Percentiles rank a stretch among this genome's conserved stretches.
phyloP scores from a whole-genome alignment of 2,888 invertebrate genomes.

The Eupithecia pulchellata region DNA sequence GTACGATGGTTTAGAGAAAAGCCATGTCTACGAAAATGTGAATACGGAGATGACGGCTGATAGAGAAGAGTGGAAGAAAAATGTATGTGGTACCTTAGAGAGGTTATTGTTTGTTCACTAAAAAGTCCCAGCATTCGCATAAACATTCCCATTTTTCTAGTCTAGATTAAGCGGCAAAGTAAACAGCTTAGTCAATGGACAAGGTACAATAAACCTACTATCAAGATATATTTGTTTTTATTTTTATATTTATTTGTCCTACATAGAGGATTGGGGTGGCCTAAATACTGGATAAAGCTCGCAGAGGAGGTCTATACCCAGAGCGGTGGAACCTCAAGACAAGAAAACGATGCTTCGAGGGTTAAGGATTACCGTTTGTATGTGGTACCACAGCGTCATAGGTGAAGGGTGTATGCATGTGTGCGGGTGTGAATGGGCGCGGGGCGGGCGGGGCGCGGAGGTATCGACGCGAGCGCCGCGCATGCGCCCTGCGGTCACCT shows the following conservation, averaged over 20 bases:
- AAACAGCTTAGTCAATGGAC: background rate
- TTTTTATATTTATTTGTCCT: background rate
- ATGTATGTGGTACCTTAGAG: background rate
- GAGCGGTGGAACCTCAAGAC: background rate
- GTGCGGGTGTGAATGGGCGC: constrained; percentile 76
- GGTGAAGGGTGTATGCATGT: constrained; percentile 52
- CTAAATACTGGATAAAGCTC: background rate
- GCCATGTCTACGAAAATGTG: background rate
- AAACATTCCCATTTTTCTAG: too few species aligned
- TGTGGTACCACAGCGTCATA: constrained; percentile 44
- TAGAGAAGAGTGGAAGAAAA: background rate
- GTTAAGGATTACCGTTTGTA: constrained; percentile 16
- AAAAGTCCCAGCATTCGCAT: too few species aligned
- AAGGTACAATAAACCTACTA: background rate
- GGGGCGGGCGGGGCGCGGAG: constrained; percentile 61
- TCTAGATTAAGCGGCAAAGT: too few species aligned
- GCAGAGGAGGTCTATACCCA: background rate
- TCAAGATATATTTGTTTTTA: background rate
- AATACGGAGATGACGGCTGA: background rate
- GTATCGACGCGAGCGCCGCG: constrained; percentile 81
- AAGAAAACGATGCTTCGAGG: background rate
- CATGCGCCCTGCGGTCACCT: constrained; percentile 78
- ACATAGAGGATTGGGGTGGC: background rate
- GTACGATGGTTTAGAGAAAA: background rate
- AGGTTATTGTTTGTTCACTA: too few species aligned